These are phyloP conservation scores for Steatocranus sp. DNA, from an alignment of 2,797 vertebrate genomes.

Conservation along the genomic window DNA sequence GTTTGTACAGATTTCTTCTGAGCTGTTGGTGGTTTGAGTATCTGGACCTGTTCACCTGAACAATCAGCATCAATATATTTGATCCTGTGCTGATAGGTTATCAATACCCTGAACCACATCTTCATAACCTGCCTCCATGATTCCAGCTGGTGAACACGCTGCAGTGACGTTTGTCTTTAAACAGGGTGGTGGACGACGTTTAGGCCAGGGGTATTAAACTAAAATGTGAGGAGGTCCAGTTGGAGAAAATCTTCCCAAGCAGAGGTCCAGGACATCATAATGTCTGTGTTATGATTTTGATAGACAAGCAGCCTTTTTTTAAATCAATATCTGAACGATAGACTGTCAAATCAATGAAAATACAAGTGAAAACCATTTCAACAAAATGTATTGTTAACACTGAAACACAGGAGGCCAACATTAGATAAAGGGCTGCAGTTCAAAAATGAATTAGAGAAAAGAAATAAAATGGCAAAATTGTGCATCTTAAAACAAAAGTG, in stretches of 20 bases:
- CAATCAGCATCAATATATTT: neutral
- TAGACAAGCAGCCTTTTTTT: no score
- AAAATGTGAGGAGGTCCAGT: neutral
- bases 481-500: neutral
- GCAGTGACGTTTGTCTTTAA: neutral
- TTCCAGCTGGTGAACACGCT: neutral
- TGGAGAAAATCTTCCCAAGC: neutral
- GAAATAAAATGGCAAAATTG: neutral
- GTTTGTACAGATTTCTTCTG: neutral
- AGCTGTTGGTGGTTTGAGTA: neutral
- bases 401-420: neutral
- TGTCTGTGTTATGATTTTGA: neutral
- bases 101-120: neutral
- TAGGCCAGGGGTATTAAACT: neutral
- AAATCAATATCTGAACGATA: no score
- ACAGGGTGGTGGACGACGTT: neutral
- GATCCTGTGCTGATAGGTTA: neutral
- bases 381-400: neutral
- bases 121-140: neutral
- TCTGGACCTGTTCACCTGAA: neutral
- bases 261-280: neutral
- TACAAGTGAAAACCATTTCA: neutral
- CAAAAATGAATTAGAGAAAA: neutral
- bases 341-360: neutral
- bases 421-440: fast-evolving